Percentiles rank a stretch among this genome's conserved stretches.
Conservation (phyloP, 1,140 invertebrate species). For the Littorina saxatilis region DNA sequence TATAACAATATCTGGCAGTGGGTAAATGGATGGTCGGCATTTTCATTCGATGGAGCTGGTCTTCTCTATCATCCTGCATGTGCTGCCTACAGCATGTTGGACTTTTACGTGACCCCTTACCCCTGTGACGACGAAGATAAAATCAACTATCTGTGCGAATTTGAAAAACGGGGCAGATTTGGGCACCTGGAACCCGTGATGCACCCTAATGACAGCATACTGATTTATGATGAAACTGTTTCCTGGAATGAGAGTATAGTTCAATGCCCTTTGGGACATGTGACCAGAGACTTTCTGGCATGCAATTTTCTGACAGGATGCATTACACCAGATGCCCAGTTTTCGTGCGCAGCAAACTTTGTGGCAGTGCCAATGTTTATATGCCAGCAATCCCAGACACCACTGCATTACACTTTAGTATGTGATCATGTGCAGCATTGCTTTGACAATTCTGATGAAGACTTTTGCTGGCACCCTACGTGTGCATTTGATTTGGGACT, state of each 20-base stretch:
- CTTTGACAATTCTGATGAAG: not conserved
- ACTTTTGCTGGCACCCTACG: not conserved
- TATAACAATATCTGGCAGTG: slow-evolving; percentile 2
- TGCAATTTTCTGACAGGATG: not conserved
- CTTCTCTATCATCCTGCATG: not conserved
- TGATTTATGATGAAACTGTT: too few relatives aligned
- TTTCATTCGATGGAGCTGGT: not conserved
- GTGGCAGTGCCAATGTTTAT: not conserved
- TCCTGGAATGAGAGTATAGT: not conserved
- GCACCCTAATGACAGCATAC: not conserved
- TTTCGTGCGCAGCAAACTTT: not conserved
- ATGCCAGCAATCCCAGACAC: not conserved
- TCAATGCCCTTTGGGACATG: not conserved
- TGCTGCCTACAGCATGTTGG: not conserved
- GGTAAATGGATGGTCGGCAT: not conserved
- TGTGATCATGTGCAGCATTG: not conserved
- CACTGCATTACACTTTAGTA: not conserved
- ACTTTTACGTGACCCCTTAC: not conserved
- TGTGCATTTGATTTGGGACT: not conserved
- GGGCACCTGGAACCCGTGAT: not conserved
- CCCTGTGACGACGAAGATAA: not conserved
- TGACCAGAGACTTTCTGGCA: slow-evolving; percentile 13
- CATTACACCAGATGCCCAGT: too few relatives aligned
- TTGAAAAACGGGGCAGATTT: not conserved
- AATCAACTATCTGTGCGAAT: not conserved